Percentiles rank a stretch among this genome's conserved stretches.
phyloP scores from a whole-genome alignment of 2,797 vertebrate genomes.

The Onychomys leucogaster region DNA sequence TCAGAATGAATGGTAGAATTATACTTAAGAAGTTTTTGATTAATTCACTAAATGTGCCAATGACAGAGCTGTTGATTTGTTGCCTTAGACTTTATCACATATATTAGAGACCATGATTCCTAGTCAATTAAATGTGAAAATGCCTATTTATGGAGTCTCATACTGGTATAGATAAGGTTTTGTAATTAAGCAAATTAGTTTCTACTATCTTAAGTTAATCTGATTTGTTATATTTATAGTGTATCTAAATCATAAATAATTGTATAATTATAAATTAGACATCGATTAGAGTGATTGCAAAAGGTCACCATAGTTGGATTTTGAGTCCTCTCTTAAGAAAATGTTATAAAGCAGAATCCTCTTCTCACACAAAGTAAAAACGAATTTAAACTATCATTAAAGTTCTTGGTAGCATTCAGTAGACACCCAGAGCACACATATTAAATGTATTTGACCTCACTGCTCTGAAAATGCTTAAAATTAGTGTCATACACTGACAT shows the following conservation, averaged over 20 bases:
- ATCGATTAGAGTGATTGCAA: constrained; percentile 84
- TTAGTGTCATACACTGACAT: neutral
- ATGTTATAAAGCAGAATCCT: constrained; percentile 18
- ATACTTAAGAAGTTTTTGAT: constrained; percentile 17
- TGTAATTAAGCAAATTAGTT: constrained; percentile 83
- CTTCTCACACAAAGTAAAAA: constrained; percentile 26
- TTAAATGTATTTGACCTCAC: neutral
- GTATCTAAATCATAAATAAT: constrained; percentile 84
- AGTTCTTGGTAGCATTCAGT: neutral
- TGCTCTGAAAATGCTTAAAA: neutral
- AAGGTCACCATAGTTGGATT: constrained; percentile 75
- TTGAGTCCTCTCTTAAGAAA: constrained; percentile 47
- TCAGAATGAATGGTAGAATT: neutral
- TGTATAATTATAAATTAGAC: constrained; percentile 85
- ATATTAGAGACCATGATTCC: constrained; percentile 66
- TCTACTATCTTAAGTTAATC: constrained; percentile 85
- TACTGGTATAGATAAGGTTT: constrained; percentile 72
- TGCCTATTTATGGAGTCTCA: constrained; percentile 63
- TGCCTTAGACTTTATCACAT: constrained; percentile 47
- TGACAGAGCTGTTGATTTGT: neutral
- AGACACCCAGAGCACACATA: neutral
- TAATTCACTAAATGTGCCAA: constrained; percentile 49
- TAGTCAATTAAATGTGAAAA: constrained; percentile 81
- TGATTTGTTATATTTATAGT: constrained; percentile 83
- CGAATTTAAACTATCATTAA: constrained; percentile 19